phyloP scores from a whole-genome alignment of 2,888 invertebrate genomes.

The Acleris holmiana region DNA sequence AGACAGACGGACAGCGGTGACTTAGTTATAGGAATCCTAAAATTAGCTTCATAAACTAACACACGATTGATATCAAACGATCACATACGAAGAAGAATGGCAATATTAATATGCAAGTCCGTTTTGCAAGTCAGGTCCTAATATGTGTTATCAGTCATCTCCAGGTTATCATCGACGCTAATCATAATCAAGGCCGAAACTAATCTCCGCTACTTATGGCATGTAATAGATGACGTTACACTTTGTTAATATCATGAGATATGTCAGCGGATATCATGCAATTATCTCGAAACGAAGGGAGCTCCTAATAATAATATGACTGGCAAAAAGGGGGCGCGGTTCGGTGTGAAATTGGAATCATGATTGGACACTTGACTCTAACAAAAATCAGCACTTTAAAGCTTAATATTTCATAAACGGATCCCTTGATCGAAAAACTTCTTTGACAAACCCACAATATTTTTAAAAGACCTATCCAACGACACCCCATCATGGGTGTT shows the following conservation, averaged over 20 bases:
- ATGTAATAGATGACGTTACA: slow-evolving; percentile 1
- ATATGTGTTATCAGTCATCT: slow-evolving; percentile 26
- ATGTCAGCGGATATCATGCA: neutral
- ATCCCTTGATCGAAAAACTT: no score
- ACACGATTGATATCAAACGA: neutral
- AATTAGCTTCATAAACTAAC: no score
- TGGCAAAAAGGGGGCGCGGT: neutral
- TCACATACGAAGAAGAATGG: slow-evolving; percentile 11
- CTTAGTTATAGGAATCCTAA: no score
- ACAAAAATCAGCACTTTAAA: no score
- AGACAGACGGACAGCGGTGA: no score
- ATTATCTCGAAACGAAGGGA: neutral
- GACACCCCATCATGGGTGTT: no score
- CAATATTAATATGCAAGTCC: slow-evolving; percentile 8
- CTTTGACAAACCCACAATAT: no score
- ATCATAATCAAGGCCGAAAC: neutral
- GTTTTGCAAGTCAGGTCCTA: slow-evolving; percentile 23
- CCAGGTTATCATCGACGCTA: neutral
- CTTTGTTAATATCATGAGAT: neutral
- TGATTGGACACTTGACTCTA: no score
- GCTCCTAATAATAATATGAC: neutral
- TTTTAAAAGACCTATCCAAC: no score
- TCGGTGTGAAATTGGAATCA: no score
- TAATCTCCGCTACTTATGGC: slow-evolving; percentile 4
- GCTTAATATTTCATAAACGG: no score